phyloP scores from a whole-genome alignment of 1,140 invertebrate species.

The Aphaenogaster ashmeadi region DNA sequence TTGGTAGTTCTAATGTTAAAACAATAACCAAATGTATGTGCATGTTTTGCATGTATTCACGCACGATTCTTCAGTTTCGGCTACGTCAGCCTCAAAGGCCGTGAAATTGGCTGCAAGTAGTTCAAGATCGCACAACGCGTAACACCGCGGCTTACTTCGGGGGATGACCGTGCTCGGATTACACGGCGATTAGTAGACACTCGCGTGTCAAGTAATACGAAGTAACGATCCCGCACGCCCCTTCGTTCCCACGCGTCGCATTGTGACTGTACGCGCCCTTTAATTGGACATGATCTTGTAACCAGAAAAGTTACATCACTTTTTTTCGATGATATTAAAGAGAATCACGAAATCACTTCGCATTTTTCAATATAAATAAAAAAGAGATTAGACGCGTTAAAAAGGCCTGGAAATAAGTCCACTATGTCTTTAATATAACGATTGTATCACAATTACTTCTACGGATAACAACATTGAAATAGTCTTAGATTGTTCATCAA shows the following conservation, averaged over 20 bases:
- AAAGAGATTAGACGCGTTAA: neutral
- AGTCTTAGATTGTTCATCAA: neutral
- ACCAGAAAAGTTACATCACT: neutral
- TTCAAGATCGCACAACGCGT: constrained; percentile 61
- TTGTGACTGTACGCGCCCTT: neutral
- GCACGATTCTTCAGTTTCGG: constrained; percentile 59
- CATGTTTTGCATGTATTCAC: neutral
- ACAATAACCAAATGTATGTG: neutral
- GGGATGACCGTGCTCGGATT: constrained; percentile 45
- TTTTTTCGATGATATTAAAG: neutral
- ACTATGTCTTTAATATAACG: neutral
- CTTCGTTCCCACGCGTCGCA: neutral
- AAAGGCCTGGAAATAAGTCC: neutral
- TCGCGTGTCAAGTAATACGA: constrained; percentile 38
- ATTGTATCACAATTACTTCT: neutral
- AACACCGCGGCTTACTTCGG: constrained; percentile 13
- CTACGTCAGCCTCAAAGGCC: constrained; percentile 56
- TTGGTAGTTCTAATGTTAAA: neutral
- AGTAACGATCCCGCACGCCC: neutral
- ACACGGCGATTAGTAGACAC: constrained; percentile 20
- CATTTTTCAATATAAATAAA: neutral
- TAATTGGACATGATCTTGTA: neutral
- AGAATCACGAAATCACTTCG: neutral
- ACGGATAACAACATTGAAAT: neutral
- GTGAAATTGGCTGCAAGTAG: constrained; percentile 61